Evolutionary conservation across 1,140 invertebrate species (phyloP), one percentile per base, ranked within the genome.

Genomic region (Drosophila malerkotliana): DNA sequence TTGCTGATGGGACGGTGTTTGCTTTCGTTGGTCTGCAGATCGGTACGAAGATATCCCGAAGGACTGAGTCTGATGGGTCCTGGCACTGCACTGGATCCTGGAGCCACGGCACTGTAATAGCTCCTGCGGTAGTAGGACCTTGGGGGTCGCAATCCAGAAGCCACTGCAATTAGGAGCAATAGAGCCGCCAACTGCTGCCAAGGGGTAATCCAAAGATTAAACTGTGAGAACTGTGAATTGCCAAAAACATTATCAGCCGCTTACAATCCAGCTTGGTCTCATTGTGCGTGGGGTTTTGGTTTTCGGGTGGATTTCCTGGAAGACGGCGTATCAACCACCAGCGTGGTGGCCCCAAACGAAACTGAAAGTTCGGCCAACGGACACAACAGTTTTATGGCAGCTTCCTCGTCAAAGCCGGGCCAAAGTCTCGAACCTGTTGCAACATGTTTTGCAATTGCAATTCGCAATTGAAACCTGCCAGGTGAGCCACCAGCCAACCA

Each of bases 341-440:
- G 73, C 79, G 90, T 81, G 73, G 90, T 81, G 73, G 90, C 83
- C 75, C 64, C 55, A 78, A 37, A 91, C 74, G 89, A 91, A 90
- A 91, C 90, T 91, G 90, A 91, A 91, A 91, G 90, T 91, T 85
- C 83, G 62, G 60, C 69, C 82, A 79, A 79, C 83, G 71, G 71
- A 74, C 79, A 52, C 85, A 90, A 88, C 74, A 74, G 85, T 91
- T 91, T 91, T 91, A 91, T 91, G 89, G 76, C 77, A 84, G 72
- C 89, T 91, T 91, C 89, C 89, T 90, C 75, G 58, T 62, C 51
- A 52, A 28, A 44, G 56, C 41, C 54, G 18, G 5, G 56, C 41
- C 54, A 28, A 6, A 28, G 58, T 7, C 59, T 52, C 8, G 30
- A 37, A 51, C 39, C 64, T 68, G 66, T 64, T 41, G 66, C 66